These are phyloP conservation scores for Onychomys leucogaster DNA, from an alignment of 2,797 vertebrate species.

Conservation along the genomic window DNA sequence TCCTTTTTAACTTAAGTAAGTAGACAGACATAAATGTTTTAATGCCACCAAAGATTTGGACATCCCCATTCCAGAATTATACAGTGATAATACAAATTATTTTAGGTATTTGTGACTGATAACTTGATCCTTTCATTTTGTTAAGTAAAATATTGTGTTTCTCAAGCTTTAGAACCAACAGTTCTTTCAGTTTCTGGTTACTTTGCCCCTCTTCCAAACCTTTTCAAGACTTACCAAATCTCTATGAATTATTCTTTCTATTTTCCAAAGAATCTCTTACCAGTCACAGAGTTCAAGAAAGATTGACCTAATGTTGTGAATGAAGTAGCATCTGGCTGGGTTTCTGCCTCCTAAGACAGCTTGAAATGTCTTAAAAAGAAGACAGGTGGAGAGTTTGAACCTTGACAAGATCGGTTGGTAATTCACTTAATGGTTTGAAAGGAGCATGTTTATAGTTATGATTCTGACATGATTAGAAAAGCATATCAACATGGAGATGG, in stretches of 20 bases:
- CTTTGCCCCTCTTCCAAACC: not conserved
- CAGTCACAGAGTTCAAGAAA: not conserved
- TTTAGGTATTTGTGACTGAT: not conserved
- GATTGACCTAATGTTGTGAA: not conserved
- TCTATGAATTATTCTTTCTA: slow-evolving; percentile 31
- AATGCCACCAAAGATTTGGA: not conserved
- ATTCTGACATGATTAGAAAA: slow-evolving; percentile 56
- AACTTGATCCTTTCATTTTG: slow-evolving; percentile 48
- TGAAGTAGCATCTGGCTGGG: slow-evolving; percentile 10
- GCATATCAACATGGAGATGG: slow-evolving; percentile 50
- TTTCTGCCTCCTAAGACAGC: slow-evolving; percentile 41
- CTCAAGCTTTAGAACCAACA: not conserved
- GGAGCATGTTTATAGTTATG: slow-evolving; percentile 60
- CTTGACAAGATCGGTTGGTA: slow-evolving; percentile 49
- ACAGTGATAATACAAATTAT: not conserved
- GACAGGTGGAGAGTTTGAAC: slow-evolving; percentile 29
- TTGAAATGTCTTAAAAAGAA: slow-evolving; percentile 43
- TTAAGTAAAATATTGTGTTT: not conserved
- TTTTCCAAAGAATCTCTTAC: slow-evolving; percentile 37
- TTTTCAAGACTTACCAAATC: slow-evolving; percentile 40
- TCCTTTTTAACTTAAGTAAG: not conserved
- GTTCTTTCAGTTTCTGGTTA: slow-evolving; percentile 26
- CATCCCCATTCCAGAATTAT: not conserved
- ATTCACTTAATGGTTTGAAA: slow-evolving; percentile 68
- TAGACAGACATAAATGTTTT: slow-evolving; percentile 1